Evolutionary conservation across 2,888 invertebrate species (phyloP).

Genomic region (Conops quadrifasciatus): DNA sequence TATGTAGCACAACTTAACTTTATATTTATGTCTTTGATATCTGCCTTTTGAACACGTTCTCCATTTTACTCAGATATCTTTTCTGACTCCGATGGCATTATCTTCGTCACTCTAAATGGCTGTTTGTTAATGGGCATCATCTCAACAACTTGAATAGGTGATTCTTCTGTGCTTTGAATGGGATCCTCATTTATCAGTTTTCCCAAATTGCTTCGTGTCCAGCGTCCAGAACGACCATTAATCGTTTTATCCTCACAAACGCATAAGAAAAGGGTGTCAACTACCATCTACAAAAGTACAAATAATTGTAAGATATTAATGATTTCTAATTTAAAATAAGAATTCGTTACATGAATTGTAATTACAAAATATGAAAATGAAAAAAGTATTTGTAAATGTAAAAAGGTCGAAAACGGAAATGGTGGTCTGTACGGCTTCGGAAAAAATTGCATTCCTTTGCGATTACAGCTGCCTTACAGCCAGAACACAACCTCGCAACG

Average conservation of each 20-base stretch:
- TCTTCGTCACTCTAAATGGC: constrained; percentile 59
- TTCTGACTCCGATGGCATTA: constrained; percentile 43
- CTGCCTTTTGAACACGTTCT: no score
- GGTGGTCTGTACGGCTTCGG: no score
- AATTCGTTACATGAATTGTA: not conserved
- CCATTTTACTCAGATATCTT: constrained; percentile 47
- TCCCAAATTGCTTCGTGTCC: constrained; percentile 71
- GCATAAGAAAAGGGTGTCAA: constrained; percentile 92
- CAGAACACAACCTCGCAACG: no score
- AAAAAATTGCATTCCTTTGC: no score
- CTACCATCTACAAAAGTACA: constrained; percentile 77
- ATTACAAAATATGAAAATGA: no score
- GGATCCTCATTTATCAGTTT: constrained; percentile 68
- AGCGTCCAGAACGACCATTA: constrained; percentile 77
- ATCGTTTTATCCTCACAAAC: constrained; percentile 91
- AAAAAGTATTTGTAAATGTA: no score
- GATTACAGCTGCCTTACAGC: no score
- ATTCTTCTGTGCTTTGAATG: constrained; percentile 61
- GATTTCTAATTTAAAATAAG: constrained; percentile 1
- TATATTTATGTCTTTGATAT: no score
- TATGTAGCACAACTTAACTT: not conserved
- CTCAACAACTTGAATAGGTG: constrained; percentile 63
- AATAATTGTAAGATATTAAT: not conserved
- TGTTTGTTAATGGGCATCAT: constrained; percentile 65
- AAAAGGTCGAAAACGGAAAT: no score